These are phyloP conservation scores for Nasonia oneida DNA, from an alignment of 2,888 invertebrate species.

Conservation along the genomic window DNA sequence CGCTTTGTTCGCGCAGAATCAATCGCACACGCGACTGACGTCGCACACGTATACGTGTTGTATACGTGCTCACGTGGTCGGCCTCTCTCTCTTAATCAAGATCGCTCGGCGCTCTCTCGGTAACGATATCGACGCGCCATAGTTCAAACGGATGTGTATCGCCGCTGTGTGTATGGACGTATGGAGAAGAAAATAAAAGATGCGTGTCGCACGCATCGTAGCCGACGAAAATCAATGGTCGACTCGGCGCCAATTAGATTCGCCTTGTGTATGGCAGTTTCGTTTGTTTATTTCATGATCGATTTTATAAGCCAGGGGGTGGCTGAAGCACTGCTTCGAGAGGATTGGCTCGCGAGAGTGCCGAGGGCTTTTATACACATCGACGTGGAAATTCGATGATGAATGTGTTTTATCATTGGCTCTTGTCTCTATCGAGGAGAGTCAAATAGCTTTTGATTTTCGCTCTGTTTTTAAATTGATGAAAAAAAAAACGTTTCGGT, in stretches of 20 bases:
- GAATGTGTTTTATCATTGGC: neutral
- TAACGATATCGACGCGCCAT: neutral
- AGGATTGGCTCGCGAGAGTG: neutral
- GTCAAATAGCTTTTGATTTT: too few relatives aligned
- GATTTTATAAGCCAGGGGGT: neutral
- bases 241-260: neutral
- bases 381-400: neutral
- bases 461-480: neutral
- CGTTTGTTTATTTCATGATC: too few relatives aligned
- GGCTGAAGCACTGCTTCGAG: neutral
- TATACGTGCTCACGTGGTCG: neutral
- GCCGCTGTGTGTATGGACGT: neutral
- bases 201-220: neutral
- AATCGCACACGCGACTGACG: conserved; percentile 7
- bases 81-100: conserved; percentile 17
- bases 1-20: conserved; percentile 19
- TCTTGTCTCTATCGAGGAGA: neutral
- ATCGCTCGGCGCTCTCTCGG: neutral
- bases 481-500: neutral
- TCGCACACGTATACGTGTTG: neutral
- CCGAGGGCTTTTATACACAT: neutral
- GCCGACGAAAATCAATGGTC: conserved; percentile 19
- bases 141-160: neutral
- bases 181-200: neutral
- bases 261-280: neutral